phyloP scores from a whole-genome alignment of 2,113 vertebrate genomes.

The Gnathonemus echidnorhynchus region DNA sequence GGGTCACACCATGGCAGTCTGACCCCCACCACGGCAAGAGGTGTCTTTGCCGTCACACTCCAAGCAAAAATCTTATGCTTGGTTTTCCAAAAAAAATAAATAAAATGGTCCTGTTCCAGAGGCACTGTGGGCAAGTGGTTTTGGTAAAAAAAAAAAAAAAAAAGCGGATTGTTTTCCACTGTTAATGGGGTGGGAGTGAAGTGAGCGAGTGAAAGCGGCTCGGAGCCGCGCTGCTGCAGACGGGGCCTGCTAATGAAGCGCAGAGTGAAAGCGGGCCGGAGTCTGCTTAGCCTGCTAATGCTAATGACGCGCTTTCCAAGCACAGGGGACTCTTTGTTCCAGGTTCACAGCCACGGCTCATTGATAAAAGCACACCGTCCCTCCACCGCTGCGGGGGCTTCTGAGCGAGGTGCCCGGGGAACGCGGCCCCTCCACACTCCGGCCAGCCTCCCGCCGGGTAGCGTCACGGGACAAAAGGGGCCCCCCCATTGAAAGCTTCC shows the following conservation, averaged over 20 bases:
- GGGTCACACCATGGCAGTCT: background rate
- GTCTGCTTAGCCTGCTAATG: background rate
- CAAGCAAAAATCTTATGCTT: background rate
- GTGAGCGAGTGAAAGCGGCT: background rate
- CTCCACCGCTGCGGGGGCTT: background rate
- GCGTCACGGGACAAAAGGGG: background rate
- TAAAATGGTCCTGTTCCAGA: background rate
- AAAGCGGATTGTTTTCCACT: background rate
- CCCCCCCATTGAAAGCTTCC: background rate
- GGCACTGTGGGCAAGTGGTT: background rate
- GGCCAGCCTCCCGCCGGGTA: background rate
- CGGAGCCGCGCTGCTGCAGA: background rate
- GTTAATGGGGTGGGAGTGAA: background rate
- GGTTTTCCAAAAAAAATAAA: background rate
- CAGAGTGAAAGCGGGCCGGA: too few species aligned
- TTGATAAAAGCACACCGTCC: constrained; percentile 7
- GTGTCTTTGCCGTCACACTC: background rate
- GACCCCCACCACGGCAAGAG: background rate
- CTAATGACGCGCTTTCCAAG: background rate
- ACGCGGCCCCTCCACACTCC: background rate
- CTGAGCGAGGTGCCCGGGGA: background rate
- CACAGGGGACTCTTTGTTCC: constrained; percentile 11
- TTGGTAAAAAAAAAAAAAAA: background rate
- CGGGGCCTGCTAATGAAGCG: background rate
- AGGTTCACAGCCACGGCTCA: background rate